These are phyloP conservation scores for Microcebus murinus DNA, from an alignment of 2,113 vertebrate species.

Conservation along the genomic window DNA sequence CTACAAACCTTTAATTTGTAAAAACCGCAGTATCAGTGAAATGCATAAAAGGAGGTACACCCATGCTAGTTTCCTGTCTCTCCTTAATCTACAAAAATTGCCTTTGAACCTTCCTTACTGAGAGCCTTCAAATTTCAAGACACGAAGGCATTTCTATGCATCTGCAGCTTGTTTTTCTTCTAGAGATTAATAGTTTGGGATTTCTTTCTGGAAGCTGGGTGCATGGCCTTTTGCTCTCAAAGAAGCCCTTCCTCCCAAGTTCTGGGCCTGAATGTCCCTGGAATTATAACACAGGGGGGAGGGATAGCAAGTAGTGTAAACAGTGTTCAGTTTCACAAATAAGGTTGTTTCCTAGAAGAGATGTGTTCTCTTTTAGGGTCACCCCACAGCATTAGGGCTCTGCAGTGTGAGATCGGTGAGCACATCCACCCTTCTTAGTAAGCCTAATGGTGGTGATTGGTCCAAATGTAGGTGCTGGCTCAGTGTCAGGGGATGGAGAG, in stretches of 20 bases:
- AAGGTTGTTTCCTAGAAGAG: background rate
- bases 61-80: background rate
- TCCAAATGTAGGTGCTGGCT: background rate
- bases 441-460: rapidly evolving
- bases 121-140: background rate
- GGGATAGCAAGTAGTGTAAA: background rate
- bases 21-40: background rate
- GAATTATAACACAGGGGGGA: background rate
- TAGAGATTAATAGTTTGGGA: background rate
- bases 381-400: rapidly evolving
- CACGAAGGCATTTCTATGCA: background rate
- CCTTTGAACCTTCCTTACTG: background rate
- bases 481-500: background rate
- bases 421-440: background rate
- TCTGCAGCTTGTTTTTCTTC: background rate
- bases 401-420: background rate
- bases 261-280: background rate
- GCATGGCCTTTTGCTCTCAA: background rate
- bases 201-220: background rate
- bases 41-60: background rate
- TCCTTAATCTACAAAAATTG: background rate
- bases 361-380: background rate
- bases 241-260: background rate
- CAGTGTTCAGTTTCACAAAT: background rate
- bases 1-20: background rate